Evolutionary conservation across 1,140 invertebrate species (phyloP), one percentile per base, ranked within the genome.

Genomic region (Idris sp.): DNA sequence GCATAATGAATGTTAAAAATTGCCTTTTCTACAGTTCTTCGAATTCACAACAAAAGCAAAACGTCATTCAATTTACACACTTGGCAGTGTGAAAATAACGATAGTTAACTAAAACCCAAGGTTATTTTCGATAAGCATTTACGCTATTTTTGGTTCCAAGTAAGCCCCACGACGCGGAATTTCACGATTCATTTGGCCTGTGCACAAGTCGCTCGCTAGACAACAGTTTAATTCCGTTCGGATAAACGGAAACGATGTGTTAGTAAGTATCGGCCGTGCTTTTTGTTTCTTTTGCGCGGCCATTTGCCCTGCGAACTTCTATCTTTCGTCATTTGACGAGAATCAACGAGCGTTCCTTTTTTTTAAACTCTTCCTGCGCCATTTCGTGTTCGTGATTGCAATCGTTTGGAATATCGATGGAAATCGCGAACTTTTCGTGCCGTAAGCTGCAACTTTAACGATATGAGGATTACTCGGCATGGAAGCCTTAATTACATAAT

Each of bases 181-280:
- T 81, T 82, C 58, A 80, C 81, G 82, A 80, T 82, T 82, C 79
- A 81, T 83, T 83, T 79, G 80, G 61, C 73, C 65, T n/a, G n/a
- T n/a, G n/a, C 48, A 72, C 74, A 77, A 77, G 72, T 80, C 41
- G 68, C 51, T 49, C 16, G 31, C 38, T 46, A 19, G 41, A 74
- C 61, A 76, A 78, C 61, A 73, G 72, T 73, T 83, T 79, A 82
- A 82, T 82, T 69, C 76, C 41, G 69, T 48, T 59, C 62, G 72
- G 75, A 78, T 79, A 80, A 79, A 56, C 77, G 77, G 74, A 77
- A 82, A 65, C 46, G 61, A 56, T 35, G 65, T 64, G 67, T 73
- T 56, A 33, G 76, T 41, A 56, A 62, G 40, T 30, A 61, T 49
- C 46, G 56, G n/a, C 16, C 46, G 30, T 56, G n/a, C n/a, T 48